Evolutionary conservation across 2,113 vertebrate genomes (phyloP).

Genomic region (Equus quagga): DNA sequence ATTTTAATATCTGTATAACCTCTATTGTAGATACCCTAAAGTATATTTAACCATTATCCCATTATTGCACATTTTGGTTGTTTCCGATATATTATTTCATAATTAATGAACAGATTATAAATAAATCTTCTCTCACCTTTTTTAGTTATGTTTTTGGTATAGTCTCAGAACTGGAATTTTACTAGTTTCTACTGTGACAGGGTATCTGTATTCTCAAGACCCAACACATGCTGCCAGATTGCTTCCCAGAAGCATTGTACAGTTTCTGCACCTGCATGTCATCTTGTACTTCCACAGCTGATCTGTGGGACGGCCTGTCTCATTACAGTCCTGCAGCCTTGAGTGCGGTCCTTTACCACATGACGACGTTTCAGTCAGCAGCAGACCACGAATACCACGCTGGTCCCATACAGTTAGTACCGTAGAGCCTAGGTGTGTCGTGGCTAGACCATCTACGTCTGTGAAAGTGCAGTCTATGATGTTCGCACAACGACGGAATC

Average conservation of each 20-base stretch:
- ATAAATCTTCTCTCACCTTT: not conserved
- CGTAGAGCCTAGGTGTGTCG: no score
- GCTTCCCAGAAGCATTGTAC: not conserved
- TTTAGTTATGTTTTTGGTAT: not conserved
- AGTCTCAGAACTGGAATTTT: constrained; percentile 46
- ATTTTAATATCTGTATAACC: not conserved
- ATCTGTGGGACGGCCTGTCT: not conserved
- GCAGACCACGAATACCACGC: no score
- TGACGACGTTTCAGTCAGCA: no score
- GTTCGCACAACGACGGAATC: no score
- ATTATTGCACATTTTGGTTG: not conserved
- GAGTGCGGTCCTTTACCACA: not conserved
- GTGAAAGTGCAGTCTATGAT: no score
- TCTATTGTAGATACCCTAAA: not conserved
- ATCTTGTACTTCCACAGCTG: not conserved
- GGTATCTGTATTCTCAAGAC: not conserved
- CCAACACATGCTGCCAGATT: not conserved
- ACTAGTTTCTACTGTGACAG: not conserved
- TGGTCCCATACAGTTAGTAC: no score
- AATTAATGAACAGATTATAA: not conserved
- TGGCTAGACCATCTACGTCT: no score
- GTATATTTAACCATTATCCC: not conserved
- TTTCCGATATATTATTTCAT: not conserved
- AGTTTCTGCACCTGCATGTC: not conserved
- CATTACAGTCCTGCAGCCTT: not conserved